A percentile compares a stretch with the other conserved stretches of the same genome.
These are phyloP conservation scores for Columba guinea DNA, from an alignment of 2,797 vertebrate genomes.

Conservation along the genomic window DNA sequence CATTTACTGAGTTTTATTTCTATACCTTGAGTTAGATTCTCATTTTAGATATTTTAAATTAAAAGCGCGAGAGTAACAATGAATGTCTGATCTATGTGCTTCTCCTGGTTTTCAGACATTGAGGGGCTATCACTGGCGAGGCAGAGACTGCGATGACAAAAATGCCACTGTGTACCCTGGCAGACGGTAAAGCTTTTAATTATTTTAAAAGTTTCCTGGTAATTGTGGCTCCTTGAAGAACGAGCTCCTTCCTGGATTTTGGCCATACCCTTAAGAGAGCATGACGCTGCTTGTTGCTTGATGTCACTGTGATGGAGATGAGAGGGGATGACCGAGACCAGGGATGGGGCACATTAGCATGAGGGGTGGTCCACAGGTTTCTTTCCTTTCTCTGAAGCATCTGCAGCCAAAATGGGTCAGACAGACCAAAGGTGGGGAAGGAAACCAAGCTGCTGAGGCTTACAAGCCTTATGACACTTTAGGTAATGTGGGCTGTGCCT, in stretches of 20 bases:
- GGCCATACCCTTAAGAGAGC: background rate
- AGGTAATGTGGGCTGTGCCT: background rate
- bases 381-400: background rate
- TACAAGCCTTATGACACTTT: background rate
- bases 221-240: background rate
- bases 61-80: background rate
- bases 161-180: conserved; percentile 70
- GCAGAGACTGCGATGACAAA: conserved; percentile 77
- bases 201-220: background rate
- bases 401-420: background rate
- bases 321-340: background rate
- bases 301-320: background rate
- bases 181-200: conserved; percentile 70
- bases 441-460: background rate
- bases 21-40: conserved; percentile 25
- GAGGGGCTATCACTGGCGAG: conserved; percentile 81
- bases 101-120: conserved; percentile 69
- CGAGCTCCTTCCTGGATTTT: background rate
- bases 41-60: conserved; percentile 57
- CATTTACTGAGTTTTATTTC: conserved; percentile 9
- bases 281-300: fast-evolving
- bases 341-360: fast-evolving
- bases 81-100: background rate
- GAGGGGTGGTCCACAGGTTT: background rate
- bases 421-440: background rate